These are phyloP conservation scores for Sinella curviseta DNA, from an alignment of 1,140 invertebrate genomes.

Conservation along the genomic window DNA sequence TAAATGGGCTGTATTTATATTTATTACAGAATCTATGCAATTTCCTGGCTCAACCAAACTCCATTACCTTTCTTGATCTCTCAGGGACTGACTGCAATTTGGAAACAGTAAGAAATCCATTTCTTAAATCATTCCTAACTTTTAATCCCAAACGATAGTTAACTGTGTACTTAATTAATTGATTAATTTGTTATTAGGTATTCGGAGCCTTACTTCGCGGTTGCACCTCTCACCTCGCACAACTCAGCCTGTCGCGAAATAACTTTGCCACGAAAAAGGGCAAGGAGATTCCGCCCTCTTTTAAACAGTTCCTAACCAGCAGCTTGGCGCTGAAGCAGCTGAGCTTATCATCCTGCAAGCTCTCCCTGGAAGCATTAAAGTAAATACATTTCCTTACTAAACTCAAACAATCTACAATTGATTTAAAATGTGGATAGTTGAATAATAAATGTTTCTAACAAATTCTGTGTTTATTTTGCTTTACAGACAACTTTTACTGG, in stretches of 20 bases:
- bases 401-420: too few species aligned
- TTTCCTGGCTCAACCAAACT: constrained; percentile 90
- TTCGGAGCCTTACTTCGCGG: constrained; percentile 87
- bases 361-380: constrained; percentile 90
- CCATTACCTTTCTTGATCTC: constrained; percentile 85
- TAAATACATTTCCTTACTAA: too few species aligned
- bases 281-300: constrained; percentile 85
- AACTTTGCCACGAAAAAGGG: constrained; percentile 82
- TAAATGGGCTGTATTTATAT: too few species aligned
- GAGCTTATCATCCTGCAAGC: constrained; percentile 84
- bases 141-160: too few species aligned
- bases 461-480: too few species aligned
- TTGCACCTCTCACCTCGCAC: constrained; percentile 82
- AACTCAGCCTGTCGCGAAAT: constrained; percentile 82
- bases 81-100: constrained; percentile 86
- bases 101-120: constrained; percentile 81
- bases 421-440: too few species aligned
- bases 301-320: constrained; percentile 93
- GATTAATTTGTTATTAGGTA: constrained; percentile 72
- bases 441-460: too few species aligned
- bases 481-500: constrained; percentile 77
- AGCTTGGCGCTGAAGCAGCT: constrained; percentile 82
- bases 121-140: too few species aligned
- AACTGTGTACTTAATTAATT: too few species aligned
- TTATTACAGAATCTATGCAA: constrained; percentile 83